phyloP scores from a whole-genome alignment of 2,888 invertebrate species.

The Flabesymbios commensalis region DNA sequence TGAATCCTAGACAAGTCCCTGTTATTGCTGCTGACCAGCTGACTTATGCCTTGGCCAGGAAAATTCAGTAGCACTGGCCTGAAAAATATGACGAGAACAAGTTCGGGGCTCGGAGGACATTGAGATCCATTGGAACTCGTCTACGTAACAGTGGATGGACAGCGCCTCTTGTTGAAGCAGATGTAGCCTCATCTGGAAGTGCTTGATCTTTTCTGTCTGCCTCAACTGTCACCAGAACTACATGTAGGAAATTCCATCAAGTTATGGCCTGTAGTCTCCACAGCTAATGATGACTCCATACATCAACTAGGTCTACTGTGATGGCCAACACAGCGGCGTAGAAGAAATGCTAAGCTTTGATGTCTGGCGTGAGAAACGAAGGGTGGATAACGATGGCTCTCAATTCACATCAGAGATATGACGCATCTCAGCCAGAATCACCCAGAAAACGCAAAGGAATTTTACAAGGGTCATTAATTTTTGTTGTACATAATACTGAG shows the following conservation, averaged over 20 bases:
- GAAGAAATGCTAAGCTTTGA: conserved; percentile 15
- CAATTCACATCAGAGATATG: conserved; percentile 38
- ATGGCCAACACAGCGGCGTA: too few relatives aligned
- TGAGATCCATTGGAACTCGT: conserved; percentile 37
- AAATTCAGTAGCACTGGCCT: conserved; percentile 45
- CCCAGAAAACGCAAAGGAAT: conserved; percentile 30
- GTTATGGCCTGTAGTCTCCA: conserved; percentile 31
- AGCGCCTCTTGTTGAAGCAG: conserved; percentile 28
- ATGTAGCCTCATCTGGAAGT: conserved; percentile 36
- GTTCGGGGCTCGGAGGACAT: conserved; percentile 41
- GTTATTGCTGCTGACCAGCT: conserved; percentile 43
- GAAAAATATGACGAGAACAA: conserved; percentile 41
- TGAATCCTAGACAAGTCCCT: conserved; percentile 42
- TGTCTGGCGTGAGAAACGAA: conserved; percentile 11
- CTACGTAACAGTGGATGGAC: conserved; percentile 41
- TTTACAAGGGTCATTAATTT: conserved; percentile 34
- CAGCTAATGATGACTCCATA: conserved; percentile 24
- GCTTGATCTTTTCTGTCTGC: conserved; percentile 37
- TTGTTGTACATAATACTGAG: conserved; percentile 33
- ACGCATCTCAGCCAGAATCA: conserved; percentile 24
- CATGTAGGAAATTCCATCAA: conserved; percentile 31
- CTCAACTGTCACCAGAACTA: conserved; percentile 31
- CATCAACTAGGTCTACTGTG: conserved; percentile 13
- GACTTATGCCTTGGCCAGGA: conserved; percentile 43
- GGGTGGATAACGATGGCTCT: conserved; percentile 32